These are phyloP conservation scores for Himalopsyche tibetana DNA, from an alignment of 2,888 invertebrate species.

Conservation along the genomic window DNA sequence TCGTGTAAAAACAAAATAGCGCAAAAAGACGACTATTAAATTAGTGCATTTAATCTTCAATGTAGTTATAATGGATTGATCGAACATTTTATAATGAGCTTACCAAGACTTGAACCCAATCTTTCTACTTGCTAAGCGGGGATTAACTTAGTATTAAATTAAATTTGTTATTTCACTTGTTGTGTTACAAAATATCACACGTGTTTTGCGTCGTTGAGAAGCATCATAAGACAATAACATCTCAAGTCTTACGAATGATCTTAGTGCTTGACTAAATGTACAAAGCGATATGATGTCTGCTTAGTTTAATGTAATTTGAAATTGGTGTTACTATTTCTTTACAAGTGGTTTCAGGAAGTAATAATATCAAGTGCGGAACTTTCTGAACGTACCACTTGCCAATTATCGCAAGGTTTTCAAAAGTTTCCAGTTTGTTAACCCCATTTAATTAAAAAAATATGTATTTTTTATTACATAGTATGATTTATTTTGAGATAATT, in stretches of 20 bases:
- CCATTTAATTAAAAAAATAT: neutral
- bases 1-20: too few relatives aligned
- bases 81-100: neutral
- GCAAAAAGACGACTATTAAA: too few relatives aligned
- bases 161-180: too few relatives aligned
- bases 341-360: slow-evolving; percentile 19
- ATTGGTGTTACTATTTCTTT: neutral
- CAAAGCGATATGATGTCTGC: too few relatives aligned
- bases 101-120: neutral
- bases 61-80: neutral
- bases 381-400: neutral
- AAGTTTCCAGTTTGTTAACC: neutral
- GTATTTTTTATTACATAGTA: neutral
- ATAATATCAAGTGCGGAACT: neutral
- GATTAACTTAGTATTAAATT: too few relatives aligned
- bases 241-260: too few relatives aligned
- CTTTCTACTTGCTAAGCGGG: too few relatives aligned
- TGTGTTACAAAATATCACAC: too few relatives aligned
- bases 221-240: too few relatives aligned
- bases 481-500: neutral
- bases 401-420: neutral
- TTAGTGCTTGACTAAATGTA: too few relatives aligned
- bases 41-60: too few relatives aligned
- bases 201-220: too few relatives aligned
- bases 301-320: neutral